Base-by-base conservation (phyloP, 2,888 invertebrate genomes). In the Ctenicera cuprea region DNA sequence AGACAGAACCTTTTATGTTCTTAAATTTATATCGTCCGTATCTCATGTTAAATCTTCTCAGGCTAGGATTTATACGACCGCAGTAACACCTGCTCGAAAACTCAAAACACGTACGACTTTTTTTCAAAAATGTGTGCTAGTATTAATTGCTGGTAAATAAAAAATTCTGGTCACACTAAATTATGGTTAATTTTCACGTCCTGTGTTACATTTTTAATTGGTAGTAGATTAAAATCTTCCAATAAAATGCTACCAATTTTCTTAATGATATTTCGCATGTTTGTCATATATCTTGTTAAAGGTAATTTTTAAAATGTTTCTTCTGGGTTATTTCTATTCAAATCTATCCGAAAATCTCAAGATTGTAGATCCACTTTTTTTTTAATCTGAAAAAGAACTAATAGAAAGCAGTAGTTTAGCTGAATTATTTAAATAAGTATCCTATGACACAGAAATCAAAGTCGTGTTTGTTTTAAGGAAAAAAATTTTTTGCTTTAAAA, bases 181-280 rank as follows among this genome's bases (percentile, higher is more conserved):
- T 50, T 33, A 33, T 33, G 8, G 2, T 3, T 33, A 22, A 50
- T 50, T 7, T 22, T 50, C 12, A 50, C 54, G 16, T 54, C 54
- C 54, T 54, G 54, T 30, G 54, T 9, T 30, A 30, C 54, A 54
- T 12, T 22, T 54, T 54, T 22, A 54, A 54, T 22, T 54, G 54
- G 12, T 26, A 26, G 26, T 2, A 54, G 18, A 14, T 26, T 33
- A 20, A 3, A 48, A 48, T 11, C 48, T 16, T 14, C 18, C 2
- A 41, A 20, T 16, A 18, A 48, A 16, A 14, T 3, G 14, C 14
- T 7, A n/a, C 8, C 5, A 45, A 20, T 48, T 43, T 43, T 7
- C 1, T 48, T 3, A 4, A 20, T 18, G 48, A 45, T 4, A 16
- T 45, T 48, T 18, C 7, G 33, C 18, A 48, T 16, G 14, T 48